Evolutionary conservation across 2,113 vertebrate genomes (phyloP).

Genomic region (Isichthys henryi): DNA sequence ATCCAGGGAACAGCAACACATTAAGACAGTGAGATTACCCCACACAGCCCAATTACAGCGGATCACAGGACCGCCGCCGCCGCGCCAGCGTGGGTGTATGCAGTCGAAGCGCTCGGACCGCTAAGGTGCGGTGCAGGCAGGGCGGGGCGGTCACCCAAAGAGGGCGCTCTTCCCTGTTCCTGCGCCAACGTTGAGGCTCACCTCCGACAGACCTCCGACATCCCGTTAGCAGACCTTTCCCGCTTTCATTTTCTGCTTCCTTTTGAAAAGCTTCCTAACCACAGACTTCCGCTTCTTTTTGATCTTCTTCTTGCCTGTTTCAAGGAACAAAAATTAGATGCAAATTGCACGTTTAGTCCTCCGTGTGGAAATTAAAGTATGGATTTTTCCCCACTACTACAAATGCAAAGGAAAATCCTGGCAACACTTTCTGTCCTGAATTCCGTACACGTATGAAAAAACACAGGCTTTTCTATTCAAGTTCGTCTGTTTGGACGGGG

Average conservation of each 20-base stretch:
- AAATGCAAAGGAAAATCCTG: neutral
- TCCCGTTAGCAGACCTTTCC: neutral
- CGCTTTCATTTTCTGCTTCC: conserved; percentile 49
- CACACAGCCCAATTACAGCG: neutral
- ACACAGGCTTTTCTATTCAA: neutral
- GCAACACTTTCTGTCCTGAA: too few species aligned
- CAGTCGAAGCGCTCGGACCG: neutral
- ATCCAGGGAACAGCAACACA: neutral
- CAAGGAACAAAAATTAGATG: neutral
- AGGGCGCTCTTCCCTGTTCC: neutral
- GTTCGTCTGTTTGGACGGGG: neutral
- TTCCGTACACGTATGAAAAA: neutral
- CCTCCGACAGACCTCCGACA: neutral
- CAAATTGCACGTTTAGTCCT: neutral
- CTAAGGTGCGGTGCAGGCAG: neutral
- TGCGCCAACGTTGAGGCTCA: neutral
- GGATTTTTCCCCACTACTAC: neutral
- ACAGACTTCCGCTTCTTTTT: conserved; percentile 58
- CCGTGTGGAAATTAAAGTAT: neutral
- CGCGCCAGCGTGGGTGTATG: neutral
- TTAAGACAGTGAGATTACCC: neutral
- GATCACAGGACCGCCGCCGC: neutral
- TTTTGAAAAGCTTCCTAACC: conserved; percentile 59
- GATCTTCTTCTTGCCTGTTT: conserved; percentile 35
- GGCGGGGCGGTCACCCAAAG: neutral